Conservation (phyloP, 1,140 invertebrate species). For the Diploscapter pachys region DNA sequence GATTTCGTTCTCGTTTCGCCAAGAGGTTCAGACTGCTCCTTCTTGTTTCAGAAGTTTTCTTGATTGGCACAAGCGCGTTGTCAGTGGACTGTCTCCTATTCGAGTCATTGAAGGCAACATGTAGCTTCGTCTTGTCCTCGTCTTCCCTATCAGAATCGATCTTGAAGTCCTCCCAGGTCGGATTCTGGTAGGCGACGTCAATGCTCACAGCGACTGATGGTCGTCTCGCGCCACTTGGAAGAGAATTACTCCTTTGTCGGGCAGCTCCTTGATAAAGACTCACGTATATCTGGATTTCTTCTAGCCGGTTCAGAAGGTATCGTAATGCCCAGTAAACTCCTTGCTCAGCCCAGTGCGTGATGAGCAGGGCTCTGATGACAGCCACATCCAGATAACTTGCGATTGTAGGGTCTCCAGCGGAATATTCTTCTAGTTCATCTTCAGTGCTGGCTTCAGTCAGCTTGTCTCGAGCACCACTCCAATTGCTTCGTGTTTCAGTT, state of each 20-base stretch:
- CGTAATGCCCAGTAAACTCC: slow-evolving; percentile 95
- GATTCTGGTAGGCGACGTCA: slow-evolving; percentile 35
- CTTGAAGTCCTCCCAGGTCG: slow-evolving; percentile 56
- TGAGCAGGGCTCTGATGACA: slow-evolving; percentile 89
- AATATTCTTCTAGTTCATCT: slow-evolving; percentile 15
- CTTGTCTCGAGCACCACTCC: too few species aligned
- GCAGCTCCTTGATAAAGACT: background rate
- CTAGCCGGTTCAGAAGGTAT: slow-evolving; percentile 65
- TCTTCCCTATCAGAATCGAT: slow-evolving; percentile 32
- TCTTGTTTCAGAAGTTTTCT: background rate
- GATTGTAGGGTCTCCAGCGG: slow-evolving; percentile 19
- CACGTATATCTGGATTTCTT: slow-evolving; percentile 55
- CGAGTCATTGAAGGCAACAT: slow-evolving; percentile 31
- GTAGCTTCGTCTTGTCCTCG: slow-evolving; percentile 21
- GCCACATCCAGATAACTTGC: slow-evolving; percentile 94
- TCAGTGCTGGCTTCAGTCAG: slow-evolving; percentile 11
- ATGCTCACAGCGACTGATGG: slow-evolving; percentile 14
- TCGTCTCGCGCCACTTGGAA: slow-evolving; percentile 24
- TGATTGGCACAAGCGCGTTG: slow-evolving; percentile 7
- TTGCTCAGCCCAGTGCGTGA: slow-evolving; percentile 93
- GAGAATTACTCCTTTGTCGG: slow-evolving; percentile 30
- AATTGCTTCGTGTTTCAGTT: too few species aligned
- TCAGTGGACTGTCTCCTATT: slow-evolving; percentile 20
- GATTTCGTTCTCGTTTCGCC: slow-evolving; percentile 6
- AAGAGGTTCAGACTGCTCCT: slow-evolving; percentile 6